phyloP scores from a whole-genome alignment of 2,797 vertebrate genomes.

The Acridotheres tristis region DNA sequence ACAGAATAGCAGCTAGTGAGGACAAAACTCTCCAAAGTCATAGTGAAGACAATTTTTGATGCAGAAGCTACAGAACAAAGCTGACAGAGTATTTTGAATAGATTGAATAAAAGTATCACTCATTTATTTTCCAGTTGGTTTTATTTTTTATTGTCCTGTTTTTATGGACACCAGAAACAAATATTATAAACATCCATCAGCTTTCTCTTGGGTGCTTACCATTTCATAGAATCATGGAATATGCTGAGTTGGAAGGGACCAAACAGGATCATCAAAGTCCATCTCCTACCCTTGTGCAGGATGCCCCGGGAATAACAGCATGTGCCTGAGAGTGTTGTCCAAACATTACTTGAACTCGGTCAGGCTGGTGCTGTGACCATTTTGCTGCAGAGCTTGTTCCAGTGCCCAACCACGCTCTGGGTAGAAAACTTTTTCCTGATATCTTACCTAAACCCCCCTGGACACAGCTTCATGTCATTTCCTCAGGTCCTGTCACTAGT shows the following conservation, averaged over 20 bases:
- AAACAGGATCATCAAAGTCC: background rate
- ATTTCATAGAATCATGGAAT: background rate
- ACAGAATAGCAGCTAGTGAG: background rate
- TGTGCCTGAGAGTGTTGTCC: background rate
- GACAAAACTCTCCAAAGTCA: background rate
- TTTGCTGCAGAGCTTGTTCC: background rate
- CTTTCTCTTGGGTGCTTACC: background rate
- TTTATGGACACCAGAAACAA: background rate
- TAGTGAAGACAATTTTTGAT: background rate
- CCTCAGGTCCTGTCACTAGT: background rate
- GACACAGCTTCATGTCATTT: background rate
- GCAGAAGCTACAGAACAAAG: background rate
- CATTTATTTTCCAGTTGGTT: background rate
- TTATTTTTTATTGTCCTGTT: background rate
- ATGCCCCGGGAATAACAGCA: background rate
- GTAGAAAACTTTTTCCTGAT: background rate
- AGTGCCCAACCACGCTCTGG: background rate
- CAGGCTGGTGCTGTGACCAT: background rate
- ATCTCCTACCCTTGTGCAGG: background rate
- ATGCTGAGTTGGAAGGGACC: background rate
- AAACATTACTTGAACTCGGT: background rate
- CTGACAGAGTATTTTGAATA: background rate
- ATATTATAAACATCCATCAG: background rate
- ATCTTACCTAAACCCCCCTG: background rate
- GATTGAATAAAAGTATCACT: background rate